Conservation (phyloP, 2,888 invertebrate species). For the Sminthurides aquaticus region DNA sequence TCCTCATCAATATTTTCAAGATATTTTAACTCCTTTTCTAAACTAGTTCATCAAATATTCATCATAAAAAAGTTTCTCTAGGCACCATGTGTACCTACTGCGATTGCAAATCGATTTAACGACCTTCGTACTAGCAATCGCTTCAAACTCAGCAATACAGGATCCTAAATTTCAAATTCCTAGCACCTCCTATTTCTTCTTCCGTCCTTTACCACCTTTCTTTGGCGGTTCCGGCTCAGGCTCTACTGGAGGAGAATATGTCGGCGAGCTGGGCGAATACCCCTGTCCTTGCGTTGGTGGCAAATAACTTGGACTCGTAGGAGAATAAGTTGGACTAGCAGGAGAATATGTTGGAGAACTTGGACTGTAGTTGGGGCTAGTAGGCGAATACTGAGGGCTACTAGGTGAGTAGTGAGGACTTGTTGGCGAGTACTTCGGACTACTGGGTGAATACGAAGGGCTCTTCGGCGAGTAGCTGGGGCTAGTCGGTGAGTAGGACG, state of each 20-base stretch:
- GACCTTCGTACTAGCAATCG: no score
- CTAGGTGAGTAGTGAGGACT: slow-evolving; percentile 58
- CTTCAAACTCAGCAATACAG: no score
- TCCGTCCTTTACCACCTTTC: slow-evolving; percentile 35
- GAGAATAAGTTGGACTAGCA: slow-evolving; percentile 70
- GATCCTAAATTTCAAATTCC: no score
- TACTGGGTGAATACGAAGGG: slow-evolving; percentile 48
- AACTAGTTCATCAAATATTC: no score
- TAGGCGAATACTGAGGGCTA: slow-evolving; percentile 54
- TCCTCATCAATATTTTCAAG: no score
- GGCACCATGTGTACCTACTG: no score
- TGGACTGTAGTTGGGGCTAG: slow-evolving; percentile 69
- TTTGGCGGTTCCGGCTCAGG: slow-evolving; percentile 40
- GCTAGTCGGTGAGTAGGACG: slow-evolving; percentile 65
- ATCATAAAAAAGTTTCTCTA: no score
- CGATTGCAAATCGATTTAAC: no score
- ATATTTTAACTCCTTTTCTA: no score
- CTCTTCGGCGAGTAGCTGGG: slow-evolving; percentile 52
- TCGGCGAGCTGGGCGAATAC: slow-evolving; percentile 50
- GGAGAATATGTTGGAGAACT: slow-evolving; percentile 60
- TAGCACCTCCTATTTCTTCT: slow-evolving; percentile 27
- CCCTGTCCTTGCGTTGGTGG: slow-evolving; percentile 67
- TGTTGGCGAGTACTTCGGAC: slow-evolving; percentile 51
- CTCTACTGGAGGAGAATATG: slow-evolving; percentile 51
- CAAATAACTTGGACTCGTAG: slow-evolving; percentile 71